These are phyloP conservation scores for Aphodius sticticus DNA, from an alignment of 2,888 invertebrate genomes.

Conservation along the genomic window DNA sequence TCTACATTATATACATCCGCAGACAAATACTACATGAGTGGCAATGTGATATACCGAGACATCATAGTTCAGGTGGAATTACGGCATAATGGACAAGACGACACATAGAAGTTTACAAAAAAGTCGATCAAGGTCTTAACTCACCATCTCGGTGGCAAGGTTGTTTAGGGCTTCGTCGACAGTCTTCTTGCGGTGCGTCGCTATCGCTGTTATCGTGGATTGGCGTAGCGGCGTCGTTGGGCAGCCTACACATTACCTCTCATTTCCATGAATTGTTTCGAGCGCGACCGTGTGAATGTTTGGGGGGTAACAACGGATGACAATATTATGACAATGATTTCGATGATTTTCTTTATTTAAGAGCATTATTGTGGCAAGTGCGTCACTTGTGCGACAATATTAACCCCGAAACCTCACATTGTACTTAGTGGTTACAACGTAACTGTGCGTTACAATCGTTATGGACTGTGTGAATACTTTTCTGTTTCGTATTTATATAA, in stretches of 20 bases:
- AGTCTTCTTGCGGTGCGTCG: slow-evolving; percentile 64
- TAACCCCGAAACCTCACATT: slow-evolving; percentile 25
- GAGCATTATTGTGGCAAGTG: background rate
- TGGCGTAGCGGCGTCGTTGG: slow-evolving; percentile 67
- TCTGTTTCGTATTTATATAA: background rate
- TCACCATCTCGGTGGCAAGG: slow-evolving; percentile 87
- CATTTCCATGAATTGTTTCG: slow-evolving; percentile 22
- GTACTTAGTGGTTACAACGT: slow-evolving; percentile 13
- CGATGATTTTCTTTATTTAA: slow-evolving; percentile 5
- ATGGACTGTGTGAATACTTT: background rate
- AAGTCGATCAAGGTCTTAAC: slow-evolving; percentile 56
- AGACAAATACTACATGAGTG: slow-evolving; percentile 29
- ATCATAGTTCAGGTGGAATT: background rate
- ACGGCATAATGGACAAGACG: background rate
- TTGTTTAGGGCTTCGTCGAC: slow-evolving; percentile 80
- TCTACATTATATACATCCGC: background rate
- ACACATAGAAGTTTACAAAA: background rate
- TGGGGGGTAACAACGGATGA: background rate
- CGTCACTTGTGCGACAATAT: slow-evolving; percentile 15
- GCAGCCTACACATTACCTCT: slow-evolving; percentile 62
- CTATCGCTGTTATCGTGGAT: slow-evolving; percentile 61
- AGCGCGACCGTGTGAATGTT: slow-evolving; percentile 15
- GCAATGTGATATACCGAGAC: background rate
- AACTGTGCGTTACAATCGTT: slow-evolving; percentile 13
- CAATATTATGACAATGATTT: background rate